Conservation (phyloP, 2,113 vertebrate species). For the Budorcas taxicolor region DNA sequence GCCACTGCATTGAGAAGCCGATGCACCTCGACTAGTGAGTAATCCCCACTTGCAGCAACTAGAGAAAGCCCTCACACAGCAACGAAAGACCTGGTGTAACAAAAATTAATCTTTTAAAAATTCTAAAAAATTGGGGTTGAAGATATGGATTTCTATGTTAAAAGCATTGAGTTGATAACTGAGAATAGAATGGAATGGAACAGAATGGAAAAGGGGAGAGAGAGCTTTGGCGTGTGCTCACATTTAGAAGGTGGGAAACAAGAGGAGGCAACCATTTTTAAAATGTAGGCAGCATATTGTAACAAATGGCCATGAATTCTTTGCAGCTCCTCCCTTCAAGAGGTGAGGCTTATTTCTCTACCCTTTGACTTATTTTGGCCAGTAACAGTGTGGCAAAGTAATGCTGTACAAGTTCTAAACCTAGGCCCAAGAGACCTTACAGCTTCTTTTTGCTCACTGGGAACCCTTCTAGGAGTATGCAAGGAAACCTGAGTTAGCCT, state of each 20-base stretch:
- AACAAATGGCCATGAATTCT: neutral
- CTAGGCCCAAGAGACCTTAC: neutral
- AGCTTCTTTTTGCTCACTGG: neutral
- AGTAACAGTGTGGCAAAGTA: neutral
- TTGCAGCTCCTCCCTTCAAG: neutral
- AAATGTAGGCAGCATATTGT: neutral
- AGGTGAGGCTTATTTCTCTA: neutral
- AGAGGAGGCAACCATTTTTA: neutral
- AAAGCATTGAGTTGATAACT: neutral
- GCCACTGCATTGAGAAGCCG: neutral
- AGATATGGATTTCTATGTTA: neutral
- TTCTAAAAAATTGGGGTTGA: neutral
- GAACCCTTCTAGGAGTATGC: neutral
- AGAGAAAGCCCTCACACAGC: neutral
- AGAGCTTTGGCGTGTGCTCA: neutral
- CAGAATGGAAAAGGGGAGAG: neutral
- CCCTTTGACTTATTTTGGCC: neutral
- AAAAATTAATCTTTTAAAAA: neutral
- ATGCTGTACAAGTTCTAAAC: neutral
- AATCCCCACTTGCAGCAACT: neutral
- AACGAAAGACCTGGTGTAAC: neutral
- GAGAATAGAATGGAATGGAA: neutral
- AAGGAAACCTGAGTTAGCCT: neutral
- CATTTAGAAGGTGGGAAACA: neutral
- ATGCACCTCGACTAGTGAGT: neutral